Evolutionary conservation across 2,797 vertebrate genomes (phyloP), one percentile per base, ranked within the genome.

Genomic region (Clarias platycephalus): DNA sequence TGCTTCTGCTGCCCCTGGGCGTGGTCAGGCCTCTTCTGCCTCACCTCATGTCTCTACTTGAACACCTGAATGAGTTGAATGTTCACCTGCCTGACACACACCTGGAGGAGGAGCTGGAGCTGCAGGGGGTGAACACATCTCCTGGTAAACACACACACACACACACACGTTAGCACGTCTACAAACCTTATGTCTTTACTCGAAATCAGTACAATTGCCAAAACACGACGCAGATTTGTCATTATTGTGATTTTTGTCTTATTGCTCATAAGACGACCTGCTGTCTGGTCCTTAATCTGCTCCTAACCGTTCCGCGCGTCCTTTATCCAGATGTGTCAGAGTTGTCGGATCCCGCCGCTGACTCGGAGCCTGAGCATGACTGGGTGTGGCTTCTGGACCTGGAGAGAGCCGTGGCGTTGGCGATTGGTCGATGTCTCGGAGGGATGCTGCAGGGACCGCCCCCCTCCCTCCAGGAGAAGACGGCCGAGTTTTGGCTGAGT

Each of bases 321-420:
- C 26, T 84, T 94, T 22, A 7, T 64, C 15, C 60, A 80, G 95
- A 93, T 84, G 85, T 89, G 86, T 85, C 86, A 40, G 94, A 93
- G 83, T 90, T 90, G 74, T 28, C 80, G 0, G 91, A 91, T 67
- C 72, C 86, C 79, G 63, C 90, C 71, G 34, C 86, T 80, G 80
- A 82, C 87, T 63, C 9, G 2, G 93, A 94, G 78, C 90, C 94
- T 64, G 16, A 28, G 34, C 88, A 89, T 82, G 90, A 84, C 82
- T 95, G 95, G 95, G 90, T 91, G 60, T 96, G 95, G 95, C 91
- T 96, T 57, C 89, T 96, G 88, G 95, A 96, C 86, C 88, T 96
- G 87, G 95, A 96, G 78, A 92, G 95, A 6, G 94, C 95, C 10
- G 94, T 95, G 5, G 95, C 94, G 0, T 87, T 96, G 89, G 92